Conservation (phyloP, 2,113 vertebrate species). For the Chionodraco myersi region DNA sequence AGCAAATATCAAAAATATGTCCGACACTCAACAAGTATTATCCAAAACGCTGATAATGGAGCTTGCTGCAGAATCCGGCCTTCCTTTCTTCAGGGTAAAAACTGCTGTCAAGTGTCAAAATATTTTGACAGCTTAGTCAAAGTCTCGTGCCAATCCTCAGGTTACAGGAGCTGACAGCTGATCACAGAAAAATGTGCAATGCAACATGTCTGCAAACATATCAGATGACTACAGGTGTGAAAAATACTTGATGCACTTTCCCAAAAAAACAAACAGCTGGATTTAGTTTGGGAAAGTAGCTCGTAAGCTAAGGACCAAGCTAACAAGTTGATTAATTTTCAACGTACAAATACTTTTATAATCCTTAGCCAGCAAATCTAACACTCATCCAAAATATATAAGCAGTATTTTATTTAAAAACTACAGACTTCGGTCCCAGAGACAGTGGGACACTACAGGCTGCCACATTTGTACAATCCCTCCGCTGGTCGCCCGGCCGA, state of each 20-base stretch:
- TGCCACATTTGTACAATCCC: conserved; percentile 70
- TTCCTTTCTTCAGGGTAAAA: conserved; percentile 30
- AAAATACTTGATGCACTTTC: conserved; percentile 1
- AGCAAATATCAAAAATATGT: conserved; percentile 29
- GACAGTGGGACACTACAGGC: conserved; percentile 58
- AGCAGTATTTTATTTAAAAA: not conserved
- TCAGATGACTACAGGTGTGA: not conserved
- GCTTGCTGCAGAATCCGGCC: conserved; percentile 45
- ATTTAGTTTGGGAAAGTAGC: conserved; percentile 24
- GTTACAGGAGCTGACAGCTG: conserved; percentile 25
- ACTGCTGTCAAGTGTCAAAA: conserved; percentile 59
- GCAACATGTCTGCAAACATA: conserved; percentile 26
- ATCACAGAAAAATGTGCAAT: conserved; percentile 6
- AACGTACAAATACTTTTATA: conserved; percentile 9
- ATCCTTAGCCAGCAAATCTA: not conserved
- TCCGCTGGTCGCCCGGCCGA: conserved; percentile 73
- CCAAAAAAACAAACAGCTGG: not conserved
- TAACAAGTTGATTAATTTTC: conserved; percentile 44
- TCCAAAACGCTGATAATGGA: conserved; percentile 13
- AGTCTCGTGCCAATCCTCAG: conserved; percentile 43
- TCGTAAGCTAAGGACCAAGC: conserved; percentile 37
- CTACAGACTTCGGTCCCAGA: conserved; percentile 47
- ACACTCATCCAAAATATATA: no score
- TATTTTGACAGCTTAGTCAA: conserved; percentile 68
- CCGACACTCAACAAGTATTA: conserved; percentile 16